Base-by-base conservation (phyloP, 2,888 invertebrate species). In the Ichneumon xanthorius region DNA sequence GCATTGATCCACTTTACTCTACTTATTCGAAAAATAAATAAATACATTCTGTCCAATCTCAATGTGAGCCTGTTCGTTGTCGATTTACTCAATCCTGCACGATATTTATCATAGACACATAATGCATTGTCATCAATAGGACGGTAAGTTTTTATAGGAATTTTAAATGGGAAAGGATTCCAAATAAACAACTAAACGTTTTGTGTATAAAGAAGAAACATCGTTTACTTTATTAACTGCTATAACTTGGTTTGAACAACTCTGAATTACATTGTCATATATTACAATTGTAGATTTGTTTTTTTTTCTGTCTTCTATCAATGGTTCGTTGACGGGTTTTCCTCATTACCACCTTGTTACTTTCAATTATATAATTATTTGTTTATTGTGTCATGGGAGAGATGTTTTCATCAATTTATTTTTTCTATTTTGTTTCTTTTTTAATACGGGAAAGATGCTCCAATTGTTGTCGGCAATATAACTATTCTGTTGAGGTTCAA, bases 21-120 rank as follows among this genome's bases (percentile, higher is more conserved):
- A 93, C 91, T 92, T 92, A 93, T 91, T 92, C 92, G 90, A 92
- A 92, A 92, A 90, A 92, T 92, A 92, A 93, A 93, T 93, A 92
- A 93, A 93, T 92, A 92, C 93, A 93, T 93, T 94, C 93, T 94
- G 93, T 93, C 94, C 94, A 93, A 92, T 89, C 89, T 90, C 88
- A 90, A 80, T 45, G 26, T 53, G 76, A 37, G 75, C 4, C 61
- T 76, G 30, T 72, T 50, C 67, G 75, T 84, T 76, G 26, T 76
- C 63, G 4, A 22, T 67, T 71, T 14, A 26, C 30, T 22, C 26
- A 22, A 67, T 63, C 63, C 68, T n/a, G 22, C 30, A 19, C 6
- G 14, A n/a, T 11, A 4, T 48, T 72, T 26, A 7, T 48, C 40
- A 22, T 48, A 6, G 26, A 22, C 5, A 14, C 40, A 58, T 40